phyloP scores from a whole-genome alignment of 2,888 invertebrate species.

The Agriopis aurantiaria region DNA sequence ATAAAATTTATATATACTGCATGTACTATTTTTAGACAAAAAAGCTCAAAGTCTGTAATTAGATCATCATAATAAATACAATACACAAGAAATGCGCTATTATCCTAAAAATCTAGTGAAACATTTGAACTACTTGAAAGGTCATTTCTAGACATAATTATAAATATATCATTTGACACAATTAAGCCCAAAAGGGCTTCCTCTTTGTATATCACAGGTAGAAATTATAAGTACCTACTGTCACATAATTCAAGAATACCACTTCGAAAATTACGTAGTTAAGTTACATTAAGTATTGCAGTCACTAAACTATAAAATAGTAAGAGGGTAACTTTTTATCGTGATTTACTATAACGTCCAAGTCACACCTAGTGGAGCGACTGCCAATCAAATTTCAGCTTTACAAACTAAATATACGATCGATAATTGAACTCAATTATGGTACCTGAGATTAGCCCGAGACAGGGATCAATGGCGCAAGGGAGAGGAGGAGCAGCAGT shows the following conservation, averaged over 20 bases:
- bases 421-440: background rate
- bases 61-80: slow-evolving; percentile 10
- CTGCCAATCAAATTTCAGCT: slow-evolving; percentile 1
- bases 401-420: background rate
- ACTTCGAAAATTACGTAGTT: slow-evolving; percentile 25
- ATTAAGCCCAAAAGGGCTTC: slow-evolving; percentile 46
- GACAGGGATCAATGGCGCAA: too few relatives aligned
- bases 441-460: too few relatives aligned
- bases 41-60: background rate
- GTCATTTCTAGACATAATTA: slow-evolving; percentile 33
- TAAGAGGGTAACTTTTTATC: slow-evolving; percentile 44
- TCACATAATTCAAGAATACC: slow-evolving; percentile 37
- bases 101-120: slow-evolving; percentile 23
- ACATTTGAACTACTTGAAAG: slow-evolving; percentile 29
- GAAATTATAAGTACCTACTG: slow-evolving; percentile 46
- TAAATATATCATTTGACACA: slow-evolving; percentile 47
- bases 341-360: slow-evolving; percentile 32
- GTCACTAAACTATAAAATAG: slow-evolving; percentile 31
- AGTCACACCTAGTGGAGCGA: slow-evolving; percentile 23
- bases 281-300: slow-evolving; percentile 30
- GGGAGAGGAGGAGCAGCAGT: too few relatives aligned
- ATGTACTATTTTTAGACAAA: background rate
- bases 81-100: slow-evolving; percentile 13
- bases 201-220: slow-evolving; percentile 47
- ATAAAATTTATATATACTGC: too few relatives aligned